Evolutionary conservation across 2,113 vertebrate genomes (phyloP), one percentile per base, ranked within the genome.

Genomic region (Perccottus glenii): DNA sequence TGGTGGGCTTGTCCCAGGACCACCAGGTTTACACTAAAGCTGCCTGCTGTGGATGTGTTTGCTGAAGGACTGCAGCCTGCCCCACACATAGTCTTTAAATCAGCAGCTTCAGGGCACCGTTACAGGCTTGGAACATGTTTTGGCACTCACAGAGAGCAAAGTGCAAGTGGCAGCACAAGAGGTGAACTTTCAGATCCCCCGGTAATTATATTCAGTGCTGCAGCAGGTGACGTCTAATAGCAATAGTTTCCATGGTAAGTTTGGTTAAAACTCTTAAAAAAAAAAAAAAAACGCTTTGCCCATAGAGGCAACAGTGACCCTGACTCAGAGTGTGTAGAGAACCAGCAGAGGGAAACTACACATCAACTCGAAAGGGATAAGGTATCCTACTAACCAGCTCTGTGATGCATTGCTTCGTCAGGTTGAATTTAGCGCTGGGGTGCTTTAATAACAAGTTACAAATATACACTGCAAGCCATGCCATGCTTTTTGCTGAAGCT

Each of bases 21-120:
- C 67, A 84, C 62, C 9, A 67, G 61, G 73, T 70, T 76, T 73
- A 80, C 67, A 80, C 75, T 81, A 84, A 76, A 8, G 64, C 57
- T 69, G 67, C 60, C 72, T 73, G 73, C 68, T 75, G 74, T 36
- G 55, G 63, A 74, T 43, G 75, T 83, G 66, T 75, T 76, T 75
- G 73, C 70, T 69, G 56, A 57, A 52, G 58, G 67, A 70, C 51
- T 64, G 43, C 80, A 81, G 62, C 60, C 42, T 61, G 16, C 35
- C 47, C 19, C 27, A 45, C 60, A 57, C 42, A 44, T 46, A 51
- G 38, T 27, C 64, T 70, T 75, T 63, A 67, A 67, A 72, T 76
- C 73, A 69, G 56, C 59, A 67, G 40, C 60, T 12, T 9, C 70
- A 63, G 52, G 60, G 71, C 61, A 83, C 48, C 73, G 82, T 87